Evolutionary conservation across 2,888 invertebrate genomes (phyloP), one percentile per base, ranked within the genome.

Genomic region (Crematogaster levior): DNA sequence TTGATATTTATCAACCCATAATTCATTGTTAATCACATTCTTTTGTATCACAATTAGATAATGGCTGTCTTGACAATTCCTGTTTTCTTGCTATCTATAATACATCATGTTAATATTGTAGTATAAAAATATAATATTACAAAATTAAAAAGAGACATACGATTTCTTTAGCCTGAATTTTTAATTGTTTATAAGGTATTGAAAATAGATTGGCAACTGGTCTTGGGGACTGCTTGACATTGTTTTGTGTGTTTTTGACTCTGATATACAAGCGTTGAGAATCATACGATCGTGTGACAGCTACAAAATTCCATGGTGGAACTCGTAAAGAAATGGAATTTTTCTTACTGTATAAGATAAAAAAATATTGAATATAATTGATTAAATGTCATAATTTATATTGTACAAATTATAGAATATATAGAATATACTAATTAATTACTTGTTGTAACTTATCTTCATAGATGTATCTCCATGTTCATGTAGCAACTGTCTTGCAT

Each of bases 1-100:
- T 87, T 97, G 96, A 94, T 99, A 99, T 92, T 98, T 97, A 92
- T 99, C 98, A 1, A 99, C 99, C 99, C 99, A 99, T 3, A 99
- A 95, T 72, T 96, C 89, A 86, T 89, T 83, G n/a, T 91, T 84
- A 4, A 83, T 53, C 10, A 48, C 51, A 9, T 10, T n/a, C n/a
- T n/a, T n/a, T 53, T 9, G 21, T 21, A 10, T 7, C 10, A 10
- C 18, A 4, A 63, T 51, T 9, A 1, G 60, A 48, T 15, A 24
- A 46, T 40, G 82, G 48, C 24, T 87, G 51, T 84, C 84, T 87
- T 6, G 87, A 90, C 60, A 84, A 90, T 65, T 91, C 85, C 15
- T 61, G 75, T 51, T 91, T 92, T 48, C 86, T 90, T 68, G 86
- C 6, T 30, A 92, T 86, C 93, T 93, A 68, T n/a, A 56, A 74